These are phyloP conservation scores for Ips nitidus DNA, from an alignment of 1,140 invertebrate species.

Conservation along the genomic window DNA sequence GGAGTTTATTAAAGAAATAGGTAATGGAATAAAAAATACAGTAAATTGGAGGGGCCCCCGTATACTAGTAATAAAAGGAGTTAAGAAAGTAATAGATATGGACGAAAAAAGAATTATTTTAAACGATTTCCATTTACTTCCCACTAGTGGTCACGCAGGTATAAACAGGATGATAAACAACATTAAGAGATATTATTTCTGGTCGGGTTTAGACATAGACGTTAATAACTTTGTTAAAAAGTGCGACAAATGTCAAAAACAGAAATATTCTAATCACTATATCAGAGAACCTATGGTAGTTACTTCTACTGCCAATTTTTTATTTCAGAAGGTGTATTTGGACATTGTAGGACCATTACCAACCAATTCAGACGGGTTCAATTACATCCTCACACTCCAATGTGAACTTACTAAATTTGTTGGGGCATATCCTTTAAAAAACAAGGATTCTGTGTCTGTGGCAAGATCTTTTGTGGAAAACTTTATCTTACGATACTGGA, in stretches of 20 bases:
- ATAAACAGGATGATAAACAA: conserved; percentile 9
- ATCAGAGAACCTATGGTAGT: conserved; percentile 41
- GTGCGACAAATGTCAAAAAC: conserved; percentile 47
- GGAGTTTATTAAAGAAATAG: too few relatives aligned
- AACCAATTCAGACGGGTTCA: conserved; percentile 9
- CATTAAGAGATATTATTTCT: conserved; percentile 28
- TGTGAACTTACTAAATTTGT: conserved; percentile 52
- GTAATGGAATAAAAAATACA: too few relatives aligned
- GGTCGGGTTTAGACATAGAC: conserved; percentile 43
- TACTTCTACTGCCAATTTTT: conserved; percentile 40
- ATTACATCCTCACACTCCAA: conserved; percentile 47
- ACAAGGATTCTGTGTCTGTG: conserved; percentile 48
- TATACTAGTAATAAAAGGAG: too few relatives aligned
- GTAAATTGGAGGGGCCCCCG: too few relatives aligned
- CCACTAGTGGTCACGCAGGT: conserved; percentile 2
- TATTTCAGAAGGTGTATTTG: conserved; percentile 28
- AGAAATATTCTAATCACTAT: conserved; percentile 42
- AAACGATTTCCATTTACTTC: background rate
- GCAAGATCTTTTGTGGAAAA: conserved; percentile 40
- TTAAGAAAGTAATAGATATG: too few relatives aligned
- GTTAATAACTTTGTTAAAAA: conserved; percentile 45
- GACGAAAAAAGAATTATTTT: background rate
- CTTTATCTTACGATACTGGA: conserved; percentile 43
- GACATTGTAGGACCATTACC: conserved; percentile 29
- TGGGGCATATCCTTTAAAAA: conserved; percentile 44